Evolutionary conservation across 92 coral and sea anemone species (phyloP).

Genomic region (Micromussa lordhowensis): DNA sequence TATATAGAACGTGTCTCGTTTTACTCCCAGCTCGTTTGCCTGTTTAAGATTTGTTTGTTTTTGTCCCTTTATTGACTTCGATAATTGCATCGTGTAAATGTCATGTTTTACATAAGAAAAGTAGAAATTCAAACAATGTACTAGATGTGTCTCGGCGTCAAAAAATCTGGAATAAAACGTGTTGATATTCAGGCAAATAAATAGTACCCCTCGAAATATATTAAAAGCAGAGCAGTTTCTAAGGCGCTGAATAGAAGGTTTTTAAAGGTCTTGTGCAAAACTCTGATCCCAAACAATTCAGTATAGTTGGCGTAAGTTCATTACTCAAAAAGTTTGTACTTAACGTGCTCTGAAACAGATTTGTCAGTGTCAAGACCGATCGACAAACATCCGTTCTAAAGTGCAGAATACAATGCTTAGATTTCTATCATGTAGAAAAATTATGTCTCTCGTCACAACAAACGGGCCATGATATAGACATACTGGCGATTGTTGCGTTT

Average conservation of each 20-base stretch:
- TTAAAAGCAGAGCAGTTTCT: neutral
- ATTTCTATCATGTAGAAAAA: neutral
- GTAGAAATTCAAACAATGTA: conserved; percentile 1
- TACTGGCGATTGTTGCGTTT: neutral
- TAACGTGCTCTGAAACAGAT: neutral
- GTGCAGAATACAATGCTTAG: neutral
- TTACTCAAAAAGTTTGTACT: neutral
- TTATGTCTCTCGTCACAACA: neutral
- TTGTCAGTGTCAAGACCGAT: neutral
- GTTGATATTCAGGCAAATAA: neutral
- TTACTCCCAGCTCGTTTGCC: neutral
- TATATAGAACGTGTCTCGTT: neutral
- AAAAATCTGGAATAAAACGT: conserved; percentile 1
- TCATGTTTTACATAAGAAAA: neutral
- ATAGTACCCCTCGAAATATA: neutral
- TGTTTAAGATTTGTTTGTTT: neutral
- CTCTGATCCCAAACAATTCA: neutral
- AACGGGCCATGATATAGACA: neutral
- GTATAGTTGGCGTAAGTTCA: neutral
- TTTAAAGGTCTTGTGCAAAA: neutral
- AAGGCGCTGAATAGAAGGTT: neutral
- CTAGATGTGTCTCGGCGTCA: neutral
- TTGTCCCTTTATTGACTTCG: neutral
- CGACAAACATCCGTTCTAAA: neutral
- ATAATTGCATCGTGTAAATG: neutral